Conservation (phyloP, 2,888 invertebrate genomes). For the Diadromus collaris region DNA sequence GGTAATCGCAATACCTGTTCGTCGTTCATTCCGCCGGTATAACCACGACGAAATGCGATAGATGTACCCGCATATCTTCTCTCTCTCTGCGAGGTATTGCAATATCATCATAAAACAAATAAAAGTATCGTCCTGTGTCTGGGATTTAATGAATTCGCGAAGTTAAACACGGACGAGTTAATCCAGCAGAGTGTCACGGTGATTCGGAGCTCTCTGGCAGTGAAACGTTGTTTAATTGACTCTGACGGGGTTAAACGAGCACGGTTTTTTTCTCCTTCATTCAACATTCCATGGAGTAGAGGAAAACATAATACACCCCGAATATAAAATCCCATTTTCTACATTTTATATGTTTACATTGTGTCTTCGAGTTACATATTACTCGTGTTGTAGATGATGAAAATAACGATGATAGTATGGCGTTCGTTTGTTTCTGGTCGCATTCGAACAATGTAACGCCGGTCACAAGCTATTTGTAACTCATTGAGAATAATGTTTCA, state of each 20-base stretch:
- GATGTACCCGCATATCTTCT: constrained; percentile 34
- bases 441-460: background rate
- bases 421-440: background rate
- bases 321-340: background rate
- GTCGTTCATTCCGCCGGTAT: constrained; percentile 45
- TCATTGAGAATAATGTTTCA: constrained; percentile 7
- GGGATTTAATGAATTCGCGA: background rate
- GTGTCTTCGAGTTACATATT: background rate
- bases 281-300: background rate
- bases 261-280: background rate
- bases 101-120: constrained; percentile 22
- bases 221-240: constrained; percentile 13
- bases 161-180: background rate
- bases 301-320: constrained; percentile 15
- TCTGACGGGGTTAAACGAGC: constrained; percentile 20
- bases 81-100: constrained; percentile 6
- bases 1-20: constrained; percentile 60
- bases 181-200: background rate
- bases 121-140: background rate
- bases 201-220: background rate
- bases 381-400: background rate
- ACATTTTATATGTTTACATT: background rate
- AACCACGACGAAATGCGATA: constrained; percentile 31
- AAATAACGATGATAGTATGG: background rate
- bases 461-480: background rate